Conservation (phyloP, 2,113 vertebrate species). For the Salvator merianae region DNA sequence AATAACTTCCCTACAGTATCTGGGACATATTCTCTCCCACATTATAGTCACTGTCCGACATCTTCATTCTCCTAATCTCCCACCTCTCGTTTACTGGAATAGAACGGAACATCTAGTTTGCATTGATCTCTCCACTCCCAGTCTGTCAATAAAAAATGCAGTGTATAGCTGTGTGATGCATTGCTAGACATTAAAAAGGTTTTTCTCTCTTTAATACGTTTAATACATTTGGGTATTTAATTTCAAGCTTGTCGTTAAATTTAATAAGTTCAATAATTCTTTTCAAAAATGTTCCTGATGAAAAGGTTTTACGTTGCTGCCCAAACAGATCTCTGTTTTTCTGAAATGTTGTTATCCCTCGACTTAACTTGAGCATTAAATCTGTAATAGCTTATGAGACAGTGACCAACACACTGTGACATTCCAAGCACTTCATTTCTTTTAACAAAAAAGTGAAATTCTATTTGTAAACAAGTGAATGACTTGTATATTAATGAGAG, state of each 20-base stretch:
- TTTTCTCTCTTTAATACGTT: not conserved
- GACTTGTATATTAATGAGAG: conserved; percentile 44
- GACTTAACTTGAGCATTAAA: conserved; percentile 21
- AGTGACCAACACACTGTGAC: conserved; percentile 22
- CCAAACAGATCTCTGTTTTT: conserved; percentile 28
- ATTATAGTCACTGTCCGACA: not conserved
- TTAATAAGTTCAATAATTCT: conserved; percentile 57
- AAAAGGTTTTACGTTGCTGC: conserved; percentile 36
- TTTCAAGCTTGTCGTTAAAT: conserved; percentile 55
- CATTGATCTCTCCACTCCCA: conserved; percentile 10
- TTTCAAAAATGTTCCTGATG: conserved; percentile 44
- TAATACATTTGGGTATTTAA: conserved; percentile 56
- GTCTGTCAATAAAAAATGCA: not conserved
- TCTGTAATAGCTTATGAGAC: conserved; percentile 27
- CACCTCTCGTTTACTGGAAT: not conserved
- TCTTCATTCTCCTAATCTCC: not conserved
- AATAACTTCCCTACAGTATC: not conserved
- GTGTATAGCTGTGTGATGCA: not conserved
- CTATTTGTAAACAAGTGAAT: conserved; percentile 44
- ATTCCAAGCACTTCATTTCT: conserved; percentile 44
- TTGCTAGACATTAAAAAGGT: not conserved
- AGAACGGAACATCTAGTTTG: not conserved
- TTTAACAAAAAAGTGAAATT: conserved; percentile 39
- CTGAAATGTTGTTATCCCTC: conserved; percentile 17
- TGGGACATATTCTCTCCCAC: not conserved